Evolutionary conservation across 2,113 vertebrate genomes (phyloP).

Genomic region (Tetrao urogallus): DNA sequence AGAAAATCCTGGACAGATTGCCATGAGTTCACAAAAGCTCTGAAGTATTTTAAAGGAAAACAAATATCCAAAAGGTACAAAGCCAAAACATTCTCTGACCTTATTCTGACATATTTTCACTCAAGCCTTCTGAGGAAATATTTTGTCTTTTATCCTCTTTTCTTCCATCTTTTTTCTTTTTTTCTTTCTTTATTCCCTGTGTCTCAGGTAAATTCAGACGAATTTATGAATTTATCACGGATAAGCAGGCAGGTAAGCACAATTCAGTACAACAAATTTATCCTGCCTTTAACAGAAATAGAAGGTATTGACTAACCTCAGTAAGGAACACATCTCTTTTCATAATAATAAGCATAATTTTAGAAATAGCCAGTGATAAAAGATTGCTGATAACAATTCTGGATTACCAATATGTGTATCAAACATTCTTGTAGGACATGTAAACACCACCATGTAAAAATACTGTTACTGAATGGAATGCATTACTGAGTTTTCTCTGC

Average conservation of each 20-base stretch:
- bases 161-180: not conserved
- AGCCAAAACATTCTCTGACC: not conserved
- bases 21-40: not conserved
- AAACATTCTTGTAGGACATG: not conserved
- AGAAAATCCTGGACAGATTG: not conserved
- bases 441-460: not conserved
- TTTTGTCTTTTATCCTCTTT: not conserved
- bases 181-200: rapidly evolving
- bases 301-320: not conserved
- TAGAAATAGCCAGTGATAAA: not conserved
- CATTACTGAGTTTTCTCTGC: not conserved
- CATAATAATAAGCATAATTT: not conserved
- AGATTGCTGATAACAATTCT: not conserved
- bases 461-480: not conserved
- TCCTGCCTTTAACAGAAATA: not conserved
- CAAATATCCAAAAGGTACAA: not conserved
- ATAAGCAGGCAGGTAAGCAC: not conserved
- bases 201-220: not conserved
- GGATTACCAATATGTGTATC: not conserved
- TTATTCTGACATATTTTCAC: not conserved
- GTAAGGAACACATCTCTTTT: not conserved
- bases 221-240: not conserved
- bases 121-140: not conserved
- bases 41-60: not conserved
- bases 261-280: not conserved